Percentiles rank a stretch among this genome's conserved stretches.
Evolutionary conservation across 35 echinoderm and acorn worm genomes (phyloP).

Genomic region (Ptychodera flava): DNA sequence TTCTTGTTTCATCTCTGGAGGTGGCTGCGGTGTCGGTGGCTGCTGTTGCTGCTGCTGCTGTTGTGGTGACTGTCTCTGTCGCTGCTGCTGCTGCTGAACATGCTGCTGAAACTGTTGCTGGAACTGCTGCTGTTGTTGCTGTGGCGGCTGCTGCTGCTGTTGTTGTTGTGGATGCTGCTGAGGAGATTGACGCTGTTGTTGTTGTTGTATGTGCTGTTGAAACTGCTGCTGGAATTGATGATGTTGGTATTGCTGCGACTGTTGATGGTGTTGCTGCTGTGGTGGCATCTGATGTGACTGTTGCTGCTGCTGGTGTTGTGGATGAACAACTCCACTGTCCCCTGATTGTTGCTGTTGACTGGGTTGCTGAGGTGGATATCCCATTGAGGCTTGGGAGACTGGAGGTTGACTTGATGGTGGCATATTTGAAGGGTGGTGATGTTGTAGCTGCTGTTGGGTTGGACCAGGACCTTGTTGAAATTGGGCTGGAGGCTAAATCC

Average conservation of each 20-base stretch:
- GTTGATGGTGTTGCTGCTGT: neutral
- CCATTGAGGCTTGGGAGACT: neutral
- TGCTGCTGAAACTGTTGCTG: conserved; percentile 13
- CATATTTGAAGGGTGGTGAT: neutral
- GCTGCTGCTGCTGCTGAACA: conserved; percentile 6
- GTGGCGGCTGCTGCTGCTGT: conserved; percentile 2
- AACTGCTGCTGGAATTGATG: neutral
- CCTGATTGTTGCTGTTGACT: neutral
- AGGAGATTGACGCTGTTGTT: neutral
- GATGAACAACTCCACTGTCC: neutral
- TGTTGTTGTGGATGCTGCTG: neutral
- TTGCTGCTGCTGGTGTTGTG: neutral
- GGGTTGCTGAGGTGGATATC: neutral
- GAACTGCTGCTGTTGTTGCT: conserved; percentile 6
- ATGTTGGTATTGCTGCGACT: neutral
- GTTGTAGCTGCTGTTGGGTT: neutral
- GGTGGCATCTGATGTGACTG: neutral
- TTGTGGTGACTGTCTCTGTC: neutral
- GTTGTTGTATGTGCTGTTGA: neutral
- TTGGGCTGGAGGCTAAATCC: neutral
- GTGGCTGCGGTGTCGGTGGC: conserved; percentile 2
- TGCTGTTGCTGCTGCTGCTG: neutral
- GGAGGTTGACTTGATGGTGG: neutral
- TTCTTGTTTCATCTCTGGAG: neutral
- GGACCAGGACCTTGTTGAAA: neutral